A percentile compares a stretch with the other conserved stretches of the same genome.
These are phyloP conservation scores for Vidua chalybeata DNA, from an alignment of 2,113 vertebrate species.

Conservation along the genomic window DNA sequence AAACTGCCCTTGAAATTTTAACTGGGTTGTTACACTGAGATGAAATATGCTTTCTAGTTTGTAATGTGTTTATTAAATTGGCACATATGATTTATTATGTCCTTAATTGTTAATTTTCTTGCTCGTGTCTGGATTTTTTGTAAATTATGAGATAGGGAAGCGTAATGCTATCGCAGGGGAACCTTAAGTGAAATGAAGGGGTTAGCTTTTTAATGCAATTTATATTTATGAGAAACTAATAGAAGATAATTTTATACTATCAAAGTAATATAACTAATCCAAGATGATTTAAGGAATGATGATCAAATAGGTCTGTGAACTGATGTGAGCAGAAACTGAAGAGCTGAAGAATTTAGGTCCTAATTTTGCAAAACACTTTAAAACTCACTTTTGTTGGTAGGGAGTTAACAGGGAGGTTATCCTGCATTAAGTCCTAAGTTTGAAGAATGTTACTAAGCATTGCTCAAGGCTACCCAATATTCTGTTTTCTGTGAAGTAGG, in stretches of 20 bases:
- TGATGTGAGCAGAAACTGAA: neutral
- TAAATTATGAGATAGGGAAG: neutral
- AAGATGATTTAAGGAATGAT: neutral
- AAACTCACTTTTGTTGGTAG: neutral
- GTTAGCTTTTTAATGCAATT: conserved; percentile 38
- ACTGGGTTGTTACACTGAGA: neutral
- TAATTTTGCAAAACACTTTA: neutral
- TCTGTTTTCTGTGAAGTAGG: neutral
- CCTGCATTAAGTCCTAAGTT: neutral
- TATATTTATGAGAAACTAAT: conserved; percentile 61
- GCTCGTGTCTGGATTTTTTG: neutral
- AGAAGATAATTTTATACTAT: conserved; percentile 20
- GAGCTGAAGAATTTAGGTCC: neutral
- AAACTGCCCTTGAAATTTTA: neutral
- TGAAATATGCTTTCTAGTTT: neutral
- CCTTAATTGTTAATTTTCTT: conserved; percentile 51
- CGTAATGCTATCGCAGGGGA: neutral
- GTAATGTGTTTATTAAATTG: conserved; percentile 47
- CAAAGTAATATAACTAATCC: neutral
- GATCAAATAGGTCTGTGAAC: neutral
- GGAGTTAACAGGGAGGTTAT: neutral
- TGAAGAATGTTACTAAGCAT: neutral
- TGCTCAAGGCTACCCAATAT: neutral
- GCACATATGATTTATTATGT: neutral
- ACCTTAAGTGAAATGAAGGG: neutral